Conservation (phyloP, 2,888 invertebrate species). For the Philereme vetulata region DNA sequence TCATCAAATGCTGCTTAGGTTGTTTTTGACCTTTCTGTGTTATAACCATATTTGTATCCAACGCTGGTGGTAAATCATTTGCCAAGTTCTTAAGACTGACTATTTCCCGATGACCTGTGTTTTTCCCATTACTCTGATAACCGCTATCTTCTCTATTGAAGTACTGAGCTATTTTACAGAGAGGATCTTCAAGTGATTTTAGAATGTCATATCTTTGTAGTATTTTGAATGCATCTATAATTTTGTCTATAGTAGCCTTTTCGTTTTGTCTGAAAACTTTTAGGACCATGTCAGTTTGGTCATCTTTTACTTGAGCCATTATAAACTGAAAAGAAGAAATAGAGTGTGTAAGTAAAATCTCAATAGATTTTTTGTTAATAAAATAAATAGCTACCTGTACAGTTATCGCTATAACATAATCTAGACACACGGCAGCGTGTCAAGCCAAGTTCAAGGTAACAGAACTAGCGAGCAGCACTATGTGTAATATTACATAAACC, state of each 20-base stretch:
- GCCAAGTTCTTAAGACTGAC: conserved; percentile 65
- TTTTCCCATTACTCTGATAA: conserved; percentile 67
- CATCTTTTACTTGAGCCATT: conserved; percentile 77
- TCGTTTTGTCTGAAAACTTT: conserved; percentile 79
- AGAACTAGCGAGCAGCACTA: no score
- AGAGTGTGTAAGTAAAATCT: no score
- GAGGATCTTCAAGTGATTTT: conserved; percentile 72
- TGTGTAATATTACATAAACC: no score
- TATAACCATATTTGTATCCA: conserved; percentile 61
- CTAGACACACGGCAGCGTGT: no score
- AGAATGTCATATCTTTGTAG: conserved; percentile 80
- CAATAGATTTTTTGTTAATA: no score
- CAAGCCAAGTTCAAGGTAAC: no score
- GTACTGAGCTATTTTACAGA: conserved; percentile 64
- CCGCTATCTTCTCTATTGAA: conserved; percentile 76
- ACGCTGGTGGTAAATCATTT: conserved; percentile 69
- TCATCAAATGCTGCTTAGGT: conserved; percentile 52
- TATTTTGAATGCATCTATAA: conserved; percentile 74
- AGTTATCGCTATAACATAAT: no score
- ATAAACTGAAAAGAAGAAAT: conserved; percentile 72
- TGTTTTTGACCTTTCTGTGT: conserved; percentile 57
- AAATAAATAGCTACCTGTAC: no score
- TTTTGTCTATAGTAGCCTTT: conserved; percentile 80
- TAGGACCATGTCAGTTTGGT: conserved; percentile 80
- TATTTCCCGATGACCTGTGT: conserved; percentile 62